phyloP scores from a whole-genome alignment of 1,140 invertebrate genomes.

The Brachionus paranguensis region DNA sequence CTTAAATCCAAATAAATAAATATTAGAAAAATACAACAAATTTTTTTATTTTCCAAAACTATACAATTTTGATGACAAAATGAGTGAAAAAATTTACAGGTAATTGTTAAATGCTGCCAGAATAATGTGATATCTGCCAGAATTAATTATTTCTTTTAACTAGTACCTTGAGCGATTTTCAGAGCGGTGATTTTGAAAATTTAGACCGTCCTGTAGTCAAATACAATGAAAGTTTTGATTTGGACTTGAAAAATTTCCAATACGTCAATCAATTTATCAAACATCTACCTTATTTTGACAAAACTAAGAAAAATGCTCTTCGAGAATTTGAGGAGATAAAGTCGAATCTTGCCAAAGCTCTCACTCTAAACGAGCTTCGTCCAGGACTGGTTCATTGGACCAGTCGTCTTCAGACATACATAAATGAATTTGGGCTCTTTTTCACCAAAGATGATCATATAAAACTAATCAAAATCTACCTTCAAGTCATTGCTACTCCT shows the following conservation, averaged over 20 bases:
- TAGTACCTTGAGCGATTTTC: background rate
- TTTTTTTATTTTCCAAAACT: background rate
- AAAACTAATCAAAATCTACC: constrained; percentile 22
- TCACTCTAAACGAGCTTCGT: constrained; percentile 9
- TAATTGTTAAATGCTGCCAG: background rate
- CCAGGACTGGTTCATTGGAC: constrained; percentile 35
- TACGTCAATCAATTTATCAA: constrained; percentile 10
- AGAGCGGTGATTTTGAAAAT: background rate
- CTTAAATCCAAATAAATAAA: background rate
- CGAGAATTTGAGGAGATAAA: constrained; percentile 1
- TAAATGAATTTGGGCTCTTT: constrained; percentile 3
- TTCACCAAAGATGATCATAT: constrained; percentile 31
- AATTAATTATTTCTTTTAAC: background rate
- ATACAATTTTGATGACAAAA: background rate
- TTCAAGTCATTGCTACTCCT: background rate
- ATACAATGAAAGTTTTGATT: background rate
- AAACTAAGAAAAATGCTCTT: background rate
- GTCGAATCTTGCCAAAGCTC: background rate
- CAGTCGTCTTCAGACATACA: background rate
- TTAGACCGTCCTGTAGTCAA: background rate
- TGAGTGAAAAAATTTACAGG: background rate
- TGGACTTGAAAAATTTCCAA: background rate
- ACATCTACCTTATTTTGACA: constrained; percentile 36
- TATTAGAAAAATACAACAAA: background rate
- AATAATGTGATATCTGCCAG: background rate